A percentile compares a stretch with the other conserved stretches of the same genome.
These are phyloP conservation scores for Folsomia manolachei DNA, from an alignment of 2,888 invertebrate genomes.

Conservation along the genomic window DNA sequence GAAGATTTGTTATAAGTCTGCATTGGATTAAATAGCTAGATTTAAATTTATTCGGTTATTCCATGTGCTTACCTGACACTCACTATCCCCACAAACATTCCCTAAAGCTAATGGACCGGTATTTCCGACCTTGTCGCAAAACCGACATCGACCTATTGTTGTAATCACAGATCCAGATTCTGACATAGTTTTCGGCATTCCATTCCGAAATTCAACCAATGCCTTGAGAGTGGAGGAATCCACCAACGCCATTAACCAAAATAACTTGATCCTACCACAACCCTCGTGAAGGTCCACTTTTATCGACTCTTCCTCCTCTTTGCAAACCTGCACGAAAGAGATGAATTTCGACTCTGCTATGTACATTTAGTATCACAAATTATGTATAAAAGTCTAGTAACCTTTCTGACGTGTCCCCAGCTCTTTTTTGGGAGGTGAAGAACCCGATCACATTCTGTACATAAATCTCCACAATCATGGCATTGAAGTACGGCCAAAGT, in stretches of 20 bases:
- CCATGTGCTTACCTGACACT: slow-evolving; percentile 81
- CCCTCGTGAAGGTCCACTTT: slow-evolving; percentile 93
- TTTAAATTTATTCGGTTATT: too few relatives aligned
- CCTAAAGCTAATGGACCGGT: slow-evolving; percentile 85
- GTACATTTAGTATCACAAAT: neutral
- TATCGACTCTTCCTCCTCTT: slow-evolving; percentile 93
- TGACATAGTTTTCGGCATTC: slow-evolving; percentile 57
- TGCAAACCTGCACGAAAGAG: slow-evolving; percentile 69
- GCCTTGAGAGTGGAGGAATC: slow-evolving; percentile 90
- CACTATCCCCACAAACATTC: slow-evolving; percentile 88
- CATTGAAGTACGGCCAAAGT: slow-evolving; percentile 92
- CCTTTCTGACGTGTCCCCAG: slow-evolving; percentile 78
- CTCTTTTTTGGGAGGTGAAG: slow-evolving; percentile 87
- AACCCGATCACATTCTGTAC: slow-evolving; percentile 93
- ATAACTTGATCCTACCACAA: slow-evolving; percentile 91
- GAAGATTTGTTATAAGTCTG: too few relatives aligned
- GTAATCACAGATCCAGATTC: slow-evolving; percentile 40
- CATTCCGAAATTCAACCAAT: slow-evolving; percentile 83
- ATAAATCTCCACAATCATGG: slow-evolving; percentile 83
- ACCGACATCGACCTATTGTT: slow-evolving; percentile 75
- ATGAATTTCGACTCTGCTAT: neutral
- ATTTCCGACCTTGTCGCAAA: slow-evolving; percentile 78
- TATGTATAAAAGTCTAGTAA: slow-evolving; percentile 50
- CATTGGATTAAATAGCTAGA: too few relatives aligned
- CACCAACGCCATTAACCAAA: slow-evolving; percentile 89